Evolutionary conservation across 2,888 invertebrate genomes (phyloP).

Genomic region (Acrobasis repandana): DNA sequence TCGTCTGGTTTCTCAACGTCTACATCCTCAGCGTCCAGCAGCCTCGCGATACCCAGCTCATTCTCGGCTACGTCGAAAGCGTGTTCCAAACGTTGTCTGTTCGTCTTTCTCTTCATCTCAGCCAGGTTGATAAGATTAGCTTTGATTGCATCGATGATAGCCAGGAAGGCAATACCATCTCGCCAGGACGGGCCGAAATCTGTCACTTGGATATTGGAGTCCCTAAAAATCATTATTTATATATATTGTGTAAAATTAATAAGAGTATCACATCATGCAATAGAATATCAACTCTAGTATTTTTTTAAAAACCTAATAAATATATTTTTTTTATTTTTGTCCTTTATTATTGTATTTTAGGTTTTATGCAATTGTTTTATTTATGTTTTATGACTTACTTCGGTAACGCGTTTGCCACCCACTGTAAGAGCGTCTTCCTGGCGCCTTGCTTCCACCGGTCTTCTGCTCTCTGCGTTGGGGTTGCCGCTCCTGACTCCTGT

Average conservation of each 20-base stretch:
- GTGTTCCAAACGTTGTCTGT: conserved; percentile 92
- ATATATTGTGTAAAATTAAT: neutral
- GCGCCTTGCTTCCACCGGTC: conserved; percentile 94
- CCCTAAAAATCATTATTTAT: conserved; percentile 75
- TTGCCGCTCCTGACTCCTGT: conserved; percentile 90
- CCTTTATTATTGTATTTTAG: no score
- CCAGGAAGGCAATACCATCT: conserved; percentile 97
- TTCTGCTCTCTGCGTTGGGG: conserved; percentile 81
- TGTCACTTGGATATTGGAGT: conserved; percentile 92
- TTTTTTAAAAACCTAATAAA: no score
- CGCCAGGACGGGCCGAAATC: conserved; percentile 98
- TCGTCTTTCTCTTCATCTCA: conserved; percentile 88
- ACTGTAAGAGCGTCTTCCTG: conserved; percentile 94
- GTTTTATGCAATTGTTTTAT: no score
- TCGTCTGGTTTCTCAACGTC: conserved; percentile 98
- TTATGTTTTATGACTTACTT: conserved; percentile 41
- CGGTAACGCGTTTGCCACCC: conserved; percentile 96
- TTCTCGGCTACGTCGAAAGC: conserved; percentile 96
- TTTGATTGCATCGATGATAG: conserved; percentile 96
- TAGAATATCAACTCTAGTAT: no score
- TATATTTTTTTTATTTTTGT: no score
- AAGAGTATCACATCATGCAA: neutral
- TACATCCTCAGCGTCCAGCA: conserved; percentile 97
- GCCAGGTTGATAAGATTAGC: conserved; percentile 95
- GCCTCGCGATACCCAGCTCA: conserved; percentile 94